phyloP scores from a whole-genome alignment of 37 sponge, comb jelly and placozoan species.

The Haliclona indistincta region DNA sequence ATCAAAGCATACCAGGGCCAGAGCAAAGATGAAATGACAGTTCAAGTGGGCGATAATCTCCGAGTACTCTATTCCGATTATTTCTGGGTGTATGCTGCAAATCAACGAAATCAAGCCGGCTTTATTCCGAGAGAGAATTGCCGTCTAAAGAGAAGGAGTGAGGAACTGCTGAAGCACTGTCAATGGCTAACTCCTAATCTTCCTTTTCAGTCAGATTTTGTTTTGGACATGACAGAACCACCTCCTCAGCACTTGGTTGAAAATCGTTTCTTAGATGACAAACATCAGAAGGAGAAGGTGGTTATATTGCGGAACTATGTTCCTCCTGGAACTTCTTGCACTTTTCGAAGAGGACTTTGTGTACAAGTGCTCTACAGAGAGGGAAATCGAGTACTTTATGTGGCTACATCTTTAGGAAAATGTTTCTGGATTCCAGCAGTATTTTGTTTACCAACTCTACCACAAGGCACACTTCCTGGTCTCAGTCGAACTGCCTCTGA shows the following conservation, averaged over 20 bases:
- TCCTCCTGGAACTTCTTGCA: not conserved
- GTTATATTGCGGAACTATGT: not conserved
- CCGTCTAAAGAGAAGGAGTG: not conserved
- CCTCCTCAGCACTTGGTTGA: not conserved
- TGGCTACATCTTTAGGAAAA: not conserved
- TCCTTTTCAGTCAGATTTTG: constrained; percentile 4
- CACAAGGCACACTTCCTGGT: not conserved
- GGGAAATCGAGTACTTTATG: not conserved
- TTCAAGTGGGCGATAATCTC: not conserved
- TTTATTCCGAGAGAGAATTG: not conserved
- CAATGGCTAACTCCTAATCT: not conserved
- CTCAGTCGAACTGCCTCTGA: not conserved
- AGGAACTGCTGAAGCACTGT: not conserved
- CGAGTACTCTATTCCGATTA: not conserved
- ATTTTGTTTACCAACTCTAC: not conserved
- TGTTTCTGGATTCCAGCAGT: constrained; percentile 1
- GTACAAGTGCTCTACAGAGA: not conserved
- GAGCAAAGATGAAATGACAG: not conserved
- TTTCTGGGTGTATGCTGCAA: not conserved
- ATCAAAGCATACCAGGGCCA: not conserved
- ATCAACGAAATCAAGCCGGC: not conserved
- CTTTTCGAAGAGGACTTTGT: not conserved
- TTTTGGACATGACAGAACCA: not conserved
- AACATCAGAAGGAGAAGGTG: not conserved
- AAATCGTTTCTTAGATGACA: not conserved